phyloP scores from a whole-genome alignment of 1,140 invertebrate species.

The Scaptomyza hsui region DNA sequence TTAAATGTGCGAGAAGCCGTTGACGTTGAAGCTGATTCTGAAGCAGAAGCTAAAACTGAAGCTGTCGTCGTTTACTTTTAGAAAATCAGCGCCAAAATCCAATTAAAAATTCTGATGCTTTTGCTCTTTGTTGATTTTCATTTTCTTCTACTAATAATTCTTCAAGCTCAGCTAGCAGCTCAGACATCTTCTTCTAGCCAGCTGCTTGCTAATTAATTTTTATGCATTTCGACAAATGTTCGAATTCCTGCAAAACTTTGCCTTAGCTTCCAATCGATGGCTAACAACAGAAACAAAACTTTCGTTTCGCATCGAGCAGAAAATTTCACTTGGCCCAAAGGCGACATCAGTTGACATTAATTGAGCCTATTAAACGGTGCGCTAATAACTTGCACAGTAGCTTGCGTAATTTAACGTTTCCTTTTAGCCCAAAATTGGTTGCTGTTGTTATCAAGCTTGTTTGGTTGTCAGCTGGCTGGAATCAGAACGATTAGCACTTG shows the following conservation, averaged over 20 bases:
- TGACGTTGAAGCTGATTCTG: conserved; percentile 12
- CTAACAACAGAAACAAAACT: conserved; percentile 9
- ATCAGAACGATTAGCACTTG: conserved; percentile 72
- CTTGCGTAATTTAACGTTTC: conserved; percentile 39
- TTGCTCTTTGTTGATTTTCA: conserved; percentile 33
- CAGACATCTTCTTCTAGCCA: neutral
- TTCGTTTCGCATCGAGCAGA: conserved; percentile 1
- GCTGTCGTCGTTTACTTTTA: neutral
- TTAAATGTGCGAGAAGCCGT: conserved; percentile 71
- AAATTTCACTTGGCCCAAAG: conserved; percentile 39
- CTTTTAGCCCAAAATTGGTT: conserved; percentile 14
- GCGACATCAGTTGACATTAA: conserved; percentile 69
- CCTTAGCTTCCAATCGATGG: conserved; percentile 42
- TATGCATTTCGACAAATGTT: conserved; percentile 78
- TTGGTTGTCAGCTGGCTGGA: conserved; percentile 55
- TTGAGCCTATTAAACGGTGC: conserved; percentile 73
- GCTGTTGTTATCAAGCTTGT: conserved; percentile 50
- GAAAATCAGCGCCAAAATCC: conserved; percentile 57
- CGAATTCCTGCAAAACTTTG: conserved; percentile 59
- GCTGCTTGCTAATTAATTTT: conserved; percentile 75
- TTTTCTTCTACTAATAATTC: conserved; percentile 44
- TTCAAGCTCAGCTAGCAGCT: conserved; percentile 7
- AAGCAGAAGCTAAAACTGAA: neutral
- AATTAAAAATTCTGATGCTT: conserved; percentile 77
- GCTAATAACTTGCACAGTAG: conserved; percentile 71